A percentile compares a stretch with the other conserved stretches of the same genome.
phyloP scores from a whole-genome alignment of 2,888 invertebrate genomes.

The Zygaena filipendulae region DNA sequence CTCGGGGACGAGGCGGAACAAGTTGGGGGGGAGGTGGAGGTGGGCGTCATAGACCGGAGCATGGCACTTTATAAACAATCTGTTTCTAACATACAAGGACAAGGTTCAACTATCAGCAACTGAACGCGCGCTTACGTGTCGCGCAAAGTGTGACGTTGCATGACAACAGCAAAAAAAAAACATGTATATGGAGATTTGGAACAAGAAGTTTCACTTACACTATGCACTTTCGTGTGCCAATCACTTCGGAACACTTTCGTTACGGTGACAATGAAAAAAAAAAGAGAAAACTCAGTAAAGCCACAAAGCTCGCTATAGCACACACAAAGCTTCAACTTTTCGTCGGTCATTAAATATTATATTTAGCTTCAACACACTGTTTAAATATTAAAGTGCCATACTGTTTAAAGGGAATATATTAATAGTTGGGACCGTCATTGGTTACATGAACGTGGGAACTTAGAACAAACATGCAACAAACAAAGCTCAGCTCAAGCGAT shows the following conservation, averaged over 20 bases:
- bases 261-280: slow-evolving; percentile 41
- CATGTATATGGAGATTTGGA: slow-evolving; percentile 68
- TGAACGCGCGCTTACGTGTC: slow-evolving; percentile 64
- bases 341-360: slow-evolving; percentile 31
- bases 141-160: slow-evolving; percentile 57
- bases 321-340: slow-evolving; percentile 60
- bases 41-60: slow-evolving; percentile 60
- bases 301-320: slow-evolving; percentile 60
- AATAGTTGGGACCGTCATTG: too few relatives aligned
- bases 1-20: slow-evolving; percentile 26
- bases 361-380: slow-evolving; percentile 40
- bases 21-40: slow-evolving; percentile 38
- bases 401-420: slow-evolving; percentile 52
- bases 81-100: slow-evolving; percentile 47
- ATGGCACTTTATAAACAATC: slow-evolving; percentile 60
- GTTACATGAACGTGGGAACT: too few relatives aligned
- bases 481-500: slow-evolving; percentile 32
- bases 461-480: slow-evolving; percentile 54
- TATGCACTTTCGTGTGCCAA: slow-evolving; percentile 68
- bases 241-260: too few relatives aligned
- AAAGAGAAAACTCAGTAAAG: slow-evolving; percentile 64
- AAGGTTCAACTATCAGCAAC: slow-evolving; percentile 49
- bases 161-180: too few relatives aligned
- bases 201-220: slow-evolving; percentile 68
- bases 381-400: slow-evolving; percentile 64